A percentile compares a stretch with the other conserved stretches of the same genome.
phyloP scores from a whole-genome alignment of 2,797 vertebrate genomes.

The Rhabdomys pumilio region DNA sequence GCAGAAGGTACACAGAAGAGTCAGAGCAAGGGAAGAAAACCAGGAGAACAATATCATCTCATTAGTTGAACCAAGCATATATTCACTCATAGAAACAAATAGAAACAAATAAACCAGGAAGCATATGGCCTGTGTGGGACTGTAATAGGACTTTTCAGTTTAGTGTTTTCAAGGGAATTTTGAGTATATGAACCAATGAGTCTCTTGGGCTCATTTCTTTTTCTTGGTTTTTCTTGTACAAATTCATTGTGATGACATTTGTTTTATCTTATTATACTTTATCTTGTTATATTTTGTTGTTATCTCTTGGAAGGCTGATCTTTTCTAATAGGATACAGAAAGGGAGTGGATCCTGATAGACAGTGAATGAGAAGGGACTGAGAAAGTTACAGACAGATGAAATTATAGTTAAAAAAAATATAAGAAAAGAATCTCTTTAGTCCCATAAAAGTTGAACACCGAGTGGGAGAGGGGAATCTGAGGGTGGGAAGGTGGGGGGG shows the following conservation, averaged over 20 bases:
- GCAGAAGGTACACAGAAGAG: not conserved
- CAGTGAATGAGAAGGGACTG: no score
- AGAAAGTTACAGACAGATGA: not conserved
- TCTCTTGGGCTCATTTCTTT: not conserved
- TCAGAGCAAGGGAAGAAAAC: not conserved
- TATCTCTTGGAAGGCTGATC: not conserved
- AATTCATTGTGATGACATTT: not conserved
- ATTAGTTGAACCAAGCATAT: not conserved
- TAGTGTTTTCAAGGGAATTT: no score
- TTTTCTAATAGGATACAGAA: not conserved
- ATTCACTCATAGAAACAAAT: not conserved
- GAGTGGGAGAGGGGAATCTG: no score
- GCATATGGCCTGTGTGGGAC: no score
- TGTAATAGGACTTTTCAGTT: no score
- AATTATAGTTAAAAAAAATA: not conserved
- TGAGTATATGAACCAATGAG: no score
- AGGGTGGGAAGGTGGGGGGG: no score
- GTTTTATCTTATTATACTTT: not conserved
- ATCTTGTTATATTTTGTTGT: not conserved
- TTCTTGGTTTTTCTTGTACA: not conserved
- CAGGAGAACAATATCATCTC: not conserved
- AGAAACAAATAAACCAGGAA: not conserved
- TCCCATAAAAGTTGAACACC: no score
- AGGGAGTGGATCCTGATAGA: not conserved
- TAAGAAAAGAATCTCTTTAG: not conserved